A percentile compares a stretch with the other conserved stretches of the same genome.
These are phyloP conservation scores for Taurulus bubalis DNA, from an alignment of 2,113 vertebrate species.

Conservation along the genomic window DNA sequence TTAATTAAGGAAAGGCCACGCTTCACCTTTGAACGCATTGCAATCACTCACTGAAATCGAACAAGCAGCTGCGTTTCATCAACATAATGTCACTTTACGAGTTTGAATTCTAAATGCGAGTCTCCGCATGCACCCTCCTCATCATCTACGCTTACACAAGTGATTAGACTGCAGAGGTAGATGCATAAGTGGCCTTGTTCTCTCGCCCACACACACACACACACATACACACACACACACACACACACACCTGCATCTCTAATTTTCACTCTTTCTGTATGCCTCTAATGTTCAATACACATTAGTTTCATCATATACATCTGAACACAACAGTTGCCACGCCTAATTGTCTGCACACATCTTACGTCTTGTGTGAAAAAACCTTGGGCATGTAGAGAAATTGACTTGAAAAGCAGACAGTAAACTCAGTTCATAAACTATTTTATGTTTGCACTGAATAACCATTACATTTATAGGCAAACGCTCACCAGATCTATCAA, in stretches of 20 bases:
- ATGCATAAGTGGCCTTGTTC: slow-evolving; percentile 63
- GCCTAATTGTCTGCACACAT: background rate
- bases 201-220: slow-evolving; percentile 51
- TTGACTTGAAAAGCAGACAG: background rate
- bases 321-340: slow-evolving; percentile 28
- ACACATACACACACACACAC: slow-evolving; percentile 51
- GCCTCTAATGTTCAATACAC: background rate
- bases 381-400: background rate
- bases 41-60: slow-evolving; percentile 49
- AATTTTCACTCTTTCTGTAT: slow-evolving; percentile 9
- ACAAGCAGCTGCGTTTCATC: slow-evolving; percentile 19
- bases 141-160: slow-evolving; percentile 43
- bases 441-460: background rate
- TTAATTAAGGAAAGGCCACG: slow-evolving; percentile 22
- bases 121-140: slow-evolving; percentile 41
- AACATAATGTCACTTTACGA: slow-evolving; percentile 39
- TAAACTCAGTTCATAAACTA: background rate
- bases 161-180: slow-evolving; percentile 68
- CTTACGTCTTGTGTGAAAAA: background rate
- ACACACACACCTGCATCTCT: slow-evolving; percentile 39
- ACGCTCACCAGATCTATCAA: background rate
- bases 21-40: slow-evolving; percentile 30
- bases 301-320: background rate
- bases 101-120: slow-evolving; percentile 62
- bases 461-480: background rate